Evolutionary conservation across 2,888 invertebrate species (phyloP), one percentile per base, ranked within the genome.

Genomic region (Carcina quercana): DNA sequence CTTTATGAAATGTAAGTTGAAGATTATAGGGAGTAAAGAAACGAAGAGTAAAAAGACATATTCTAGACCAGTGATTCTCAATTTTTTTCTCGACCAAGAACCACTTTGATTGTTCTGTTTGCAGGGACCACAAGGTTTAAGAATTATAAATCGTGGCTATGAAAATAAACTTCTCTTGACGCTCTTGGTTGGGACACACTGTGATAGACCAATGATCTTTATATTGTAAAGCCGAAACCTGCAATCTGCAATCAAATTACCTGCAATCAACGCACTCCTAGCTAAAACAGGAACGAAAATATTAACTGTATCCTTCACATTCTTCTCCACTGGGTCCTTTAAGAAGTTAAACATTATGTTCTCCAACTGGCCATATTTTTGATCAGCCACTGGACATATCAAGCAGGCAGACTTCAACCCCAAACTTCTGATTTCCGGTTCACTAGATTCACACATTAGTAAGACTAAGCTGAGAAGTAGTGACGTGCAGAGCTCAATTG

Each of bases 381-480:
- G 72, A 11, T 79, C 75, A 0, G 79, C 74, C 0, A 82, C 75
- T 0, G 80, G 74, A 38, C 76, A 78, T 35, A 82, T 67, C 0
- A 83, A 44, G 34, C 76, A 76, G 1, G 80, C 79, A 0, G 82
- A 59, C 34, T 74, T 76, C 1, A 85, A 46, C 0, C 84, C 85
- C 3, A 82, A 45, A 17, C 56, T 47, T 20, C 84, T 51, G 7
- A 85, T 71, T 31, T 80, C 79, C 1, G 56, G 37, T 42, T 85
- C 85, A 29, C 69, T 74, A 0, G 82, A 79, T 36, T 84, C 85
- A 22, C 83, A 84, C 85, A 85, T 85, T 6, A 84, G 57, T 15
- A 72, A 36, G 1, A 82, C 79, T 13, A 85, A 50, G 38, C 85
- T 85, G 6, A 84, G 68, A 7, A 85, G 53, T 11, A 85, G 47